phyloP scores from a whole-genome alignment of 1,140 invertebrate genomes.

The Danaus melanippus region DNA sequence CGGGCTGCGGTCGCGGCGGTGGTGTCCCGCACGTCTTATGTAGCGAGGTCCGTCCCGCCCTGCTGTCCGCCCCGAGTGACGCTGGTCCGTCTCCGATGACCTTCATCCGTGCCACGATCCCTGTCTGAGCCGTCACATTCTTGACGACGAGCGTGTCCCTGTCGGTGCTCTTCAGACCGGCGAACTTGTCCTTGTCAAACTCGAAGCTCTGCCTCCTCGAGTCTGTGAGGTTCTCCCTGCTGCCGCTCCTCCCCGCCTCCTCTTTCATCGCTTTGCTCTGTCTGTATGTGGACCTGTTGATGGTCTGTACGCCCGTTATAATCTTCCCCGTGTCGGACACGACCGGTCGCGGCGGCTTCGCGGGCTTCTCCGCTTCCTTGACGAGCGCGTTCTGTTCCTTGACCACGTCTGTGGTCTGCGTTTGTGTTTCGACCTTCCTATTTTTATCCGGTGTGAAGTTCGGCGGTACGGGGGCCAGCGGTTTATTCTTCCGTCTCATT shows the following conservation, averaged over 20 bases:
- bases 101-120: conserved; percentile 47
- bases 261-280: conserved; percentile 58
- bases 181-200: conserved; percentile 56
- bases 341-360: conserved; percentile 74
- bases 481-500: conserved; percentile 79
- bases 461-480: conserved; percentile 77
- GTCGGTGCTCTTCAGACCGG: conserved; percentile 29
- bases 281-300: conserved; percentile 66
- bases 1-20: conserved; percentile 68
- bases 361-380: conserved; percentile 64
- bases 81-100: conserved; percentile 43
- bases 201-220: conserved; percentile 63
- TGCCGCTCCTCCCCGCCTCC: conserved; percentile 44
- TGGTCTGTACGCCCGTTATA: conserved; percentile 66
- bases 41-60: conserved; percentile 18
- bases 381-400: conserved; percentile 28
- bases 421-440: conserved; percentile 39
- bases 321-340: conserved; percentile 60
- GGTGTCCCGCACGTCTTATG: conserved; percentile 31
- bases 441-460: conserved; percentile 65
- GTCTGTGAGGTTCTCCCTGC: conserved; percentile 59
- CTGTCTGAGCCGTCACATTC: conserved; percentile 49
- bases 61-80: conserved; percentile 30
- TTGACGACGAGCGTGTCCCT: conserved; percentile 46
- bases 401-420: conserved; percentile 24